Percentiles rank a stretch among this genome's conserved stretches.
Conservation (phyloP, 2,113 vertebrate genomes). For the Siniperca knerii region DNA sequence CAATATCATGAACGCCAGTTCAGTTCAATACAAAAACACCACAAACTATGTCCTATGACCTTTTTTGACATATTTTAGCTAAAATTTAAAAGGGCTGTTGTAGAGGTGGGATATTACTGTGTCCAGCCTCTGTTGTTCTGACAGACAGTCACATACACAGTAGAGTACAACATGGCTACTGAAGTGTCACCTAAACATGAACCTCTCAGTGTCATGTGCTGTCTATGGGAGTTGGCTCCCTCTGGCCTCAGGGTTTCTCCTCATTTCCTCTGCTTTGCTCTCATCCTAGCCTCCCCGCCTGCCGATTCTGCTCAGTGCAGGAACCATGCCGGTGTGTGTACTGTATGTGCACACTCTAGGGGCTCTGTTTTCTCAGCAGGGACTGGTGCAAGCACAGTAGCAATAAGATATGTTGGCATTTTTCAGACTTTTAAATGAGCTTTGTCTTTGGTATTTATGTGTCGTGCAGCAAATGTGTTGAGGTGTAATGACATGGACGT, state of each 20-base stretch:
- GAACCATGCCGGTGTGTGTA: constrained; percentile 23
- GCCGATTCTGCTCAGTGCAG: neutral
- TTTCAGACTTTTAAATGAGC: neutral
- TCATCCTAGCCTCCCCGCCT: neutral
- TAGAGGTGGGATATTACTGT: neutral
- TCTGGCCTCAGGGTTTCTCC: constrained; percentile 3
- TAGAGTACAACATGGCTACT: neutral
- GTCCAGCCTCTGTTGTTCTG: neutral
- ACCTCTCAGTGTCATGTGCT: neutral
- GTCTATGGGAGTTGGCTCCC: neutral
- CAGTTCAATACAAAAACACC: no score
- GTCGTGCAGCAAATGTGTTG: neutral
- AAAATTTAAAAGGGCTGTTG: neutral
- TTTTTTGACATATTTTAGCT: neutral
- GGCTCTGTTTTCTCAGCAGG: constrained; percentile 17
- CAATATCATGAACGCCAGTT: neutral
- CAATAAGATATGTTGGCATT: neutral
- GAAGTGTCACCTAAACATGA: neutral
- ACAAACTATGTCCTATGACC: neutral
- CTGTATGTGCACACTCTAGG: neutral
- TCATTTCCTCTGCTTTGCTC: constrained; percentile 22
- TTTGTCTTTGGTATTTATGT: neutral
- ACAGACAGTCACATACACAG: neutral
- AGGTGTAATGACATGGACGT: neutral
- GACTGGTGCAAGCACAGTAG: neutral